Base-by-base conservation (phyloP, 1,140 invertebrate species). In the Nebria ingens region DNA sequence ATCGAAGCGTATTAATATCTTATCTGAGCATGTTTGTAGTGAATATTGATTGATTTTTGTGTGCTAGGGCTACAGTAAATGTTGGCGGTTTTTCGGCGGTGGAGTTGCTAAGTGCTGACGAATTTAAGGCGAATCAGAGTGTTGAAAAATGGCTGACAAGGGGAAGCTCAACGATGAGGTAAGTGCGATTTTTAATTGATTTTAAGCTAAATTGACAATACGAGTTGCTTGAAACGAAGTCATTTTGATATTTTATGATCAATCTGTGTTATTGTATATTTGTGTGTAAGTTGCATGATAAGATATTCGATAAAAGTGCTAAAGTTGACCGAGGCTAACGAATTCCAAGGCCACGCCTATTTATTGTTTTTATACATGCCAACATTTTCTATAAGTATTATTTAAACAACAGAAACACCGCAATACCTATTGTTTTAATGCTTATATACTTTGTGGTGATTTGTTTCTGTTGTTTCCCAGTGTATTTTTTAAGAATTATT, bases 261-360 rank as follows among this genome's bases (percentile, higher is more conserved):
- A 19, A 15, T 51, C 23, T 17, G 25, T 49, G 53, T 29, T 13
- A 21, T 34, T 55, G 15, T 51, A 51, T 29, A 40, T 29, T 40
- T 34, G 19, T 9, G 19, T 45, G 34, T n/a, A 20, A 20, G 42
- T 19, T 55, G 53, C 53, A 53, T 58, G 56, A 60, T 59, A 60
- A 62, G 59, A 55, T 55, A 54, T 54, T 40, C 21, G 52, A 17
- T 21, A 17, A 21, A 15, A n/a, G 23, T 9, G 15, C 51, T 23
- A 38, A 51, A 53, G 50, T 56, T 55, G 40, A 45, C 40, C 17
- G 40, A 45, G 40, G 40, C 15, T 45, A 45, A 6, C 56, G 45
- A 55, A 56, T 56, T 53, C 52, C 59, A 61, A 63, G 59, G 61
- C 59, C 61, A 63, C 61, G 59, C 61, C 61, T 61, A 59, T 62